Evolutionary conservation across 2,113 vertebrate species (phyloP).

Genomic region (Pipa parva): DNA sequence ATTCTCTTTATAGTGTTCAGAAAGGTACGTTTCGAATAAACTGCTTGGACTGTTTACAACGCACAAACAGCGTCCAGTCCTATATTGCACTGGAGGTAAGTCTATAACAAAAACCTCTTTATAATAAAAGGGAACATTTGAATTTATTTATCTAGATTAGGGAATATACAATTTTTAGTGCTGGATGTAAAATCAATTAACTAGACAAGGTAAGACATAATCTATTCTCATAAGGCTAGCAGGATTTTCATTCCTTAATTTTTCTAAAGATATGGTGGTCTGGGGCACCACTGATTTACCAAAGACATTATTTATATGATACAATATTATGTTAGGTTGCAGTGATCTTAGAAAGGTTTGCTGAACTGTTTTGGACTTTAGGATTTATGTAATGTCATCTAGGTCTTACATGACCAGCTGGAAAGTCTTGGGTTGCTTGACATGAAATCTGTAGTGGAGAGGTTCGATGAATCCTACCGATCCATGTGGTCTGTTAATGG

Average conservation of each 20-base stretch:
- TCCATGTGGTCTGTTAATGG: slow-evolving; percentile 71
- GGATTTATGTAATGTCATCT: too few relatives aligned
- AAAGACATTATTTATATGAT: too few relatives aligned
- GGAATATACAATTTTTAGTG: neutral
- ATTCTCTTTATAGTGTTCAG: slow-evolving; percentile 58
- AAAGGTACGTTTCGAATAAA: slow-evolving; percentile 69
- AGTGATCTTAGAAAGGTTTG: too few relatives aligned
- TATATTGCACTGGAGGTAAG: slow-evolving; percentile 69
- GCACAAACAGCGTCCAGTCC: slow-evolving; percentile 66
- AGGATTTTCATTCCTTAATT: too few relatives aligned
- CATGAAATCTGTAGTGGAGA: slow-evolving; percentile 59
- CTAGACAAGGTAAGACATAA: too few relatives aligned
- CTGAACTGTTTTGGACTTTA: too few relatives aligned
- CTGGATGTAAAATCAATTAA: neutral
- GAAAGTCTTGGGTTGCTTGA: slow-evolving; percentile 64
- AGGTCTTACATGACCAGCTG: slow-evolving; percentile 68
- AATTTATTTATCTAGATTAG: fast-evolving
- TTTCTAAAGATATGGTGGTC: too few relatives aligned
- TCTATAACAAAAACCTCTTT: neutral
- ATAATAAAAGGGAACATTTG: too few relatives aligned
- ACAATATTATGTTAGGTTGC: too few relatives aligned
- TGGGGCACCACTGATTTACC: too few relatives aligned
- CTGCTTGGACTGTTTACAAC: slow-evolving; percentile 71
- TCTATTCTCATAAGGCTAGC: too few relatives aligned
- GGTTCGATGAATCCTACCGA: slow-evolving; percentile 69